Conservation (phyloP, 1,140 invertebrate species). For the Megathymus violae region DNA sequence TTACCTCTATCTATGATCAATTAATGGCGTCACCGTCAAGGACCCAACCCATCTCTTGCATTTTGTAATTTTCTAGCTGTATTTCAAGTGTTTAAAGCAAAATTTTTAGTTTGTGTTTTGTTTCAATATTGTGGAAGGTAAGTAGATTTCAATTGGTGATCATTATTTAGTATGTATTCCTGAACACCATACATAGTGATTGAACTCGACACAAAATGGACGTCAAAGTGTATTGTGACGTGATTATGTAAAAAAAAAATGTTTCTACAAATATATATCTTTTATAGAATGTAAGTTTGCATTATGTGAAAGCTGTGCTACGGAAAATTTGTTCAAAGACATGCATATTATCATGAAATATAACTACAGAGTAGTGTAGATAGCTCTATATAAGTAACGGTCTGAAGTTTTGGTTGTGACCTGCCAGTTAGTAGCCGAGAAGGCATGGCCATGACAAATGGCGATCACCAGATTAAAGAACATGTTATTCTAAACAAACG, state of each 20-base stretch:
- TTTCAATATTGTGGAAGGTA: constrained; percentile 52
- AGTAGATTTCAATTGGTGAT: constrained; percentile 42
- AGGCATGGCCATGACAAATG: constrained; percentile 2
- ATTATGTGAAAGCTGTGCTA: too few relatives aligned
- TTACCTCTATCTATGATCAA: constrained; percentile 41
- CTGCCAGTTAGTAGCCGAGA: background rate
- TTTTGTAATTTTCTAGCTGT: constrained; percentile 54
- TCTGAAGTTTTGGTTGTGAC: background rate
- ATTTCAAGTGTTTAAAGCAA: constrained; percentile 46
- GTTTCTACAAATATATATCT: constrained; percentile 2
- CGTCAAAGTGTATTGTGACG: constrained; percentile 74
- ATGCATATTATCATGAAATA: background rate
- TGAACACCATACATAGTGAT: constrained; percentile 38
- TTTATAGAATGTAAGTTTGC: background rate
- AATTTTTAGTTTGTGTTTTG: constrained; percentile 44
- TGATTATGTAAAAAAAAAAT: constrained; percentile 74
- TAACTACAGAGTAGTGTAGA: background rate
- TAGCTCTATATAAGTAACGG: background rate
- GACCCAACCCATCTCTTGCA: constrained; percentile 58
- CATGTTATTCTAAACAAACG: background rate
- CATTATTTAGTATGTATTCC: constrained; percentile 18
- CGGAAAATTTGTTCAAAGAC: too few relatives aligned
- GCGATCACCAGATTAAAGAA: background rate
- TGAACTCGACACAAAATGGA: constrained; percentile 72
- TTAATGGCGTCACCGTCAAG: constrained; percentile 76